These are phyloP conservation scores for Melieria crassipennis DNA, from an alignment of 2,888 invertebrate genomes.

Conservation along the genomic window DNA sequence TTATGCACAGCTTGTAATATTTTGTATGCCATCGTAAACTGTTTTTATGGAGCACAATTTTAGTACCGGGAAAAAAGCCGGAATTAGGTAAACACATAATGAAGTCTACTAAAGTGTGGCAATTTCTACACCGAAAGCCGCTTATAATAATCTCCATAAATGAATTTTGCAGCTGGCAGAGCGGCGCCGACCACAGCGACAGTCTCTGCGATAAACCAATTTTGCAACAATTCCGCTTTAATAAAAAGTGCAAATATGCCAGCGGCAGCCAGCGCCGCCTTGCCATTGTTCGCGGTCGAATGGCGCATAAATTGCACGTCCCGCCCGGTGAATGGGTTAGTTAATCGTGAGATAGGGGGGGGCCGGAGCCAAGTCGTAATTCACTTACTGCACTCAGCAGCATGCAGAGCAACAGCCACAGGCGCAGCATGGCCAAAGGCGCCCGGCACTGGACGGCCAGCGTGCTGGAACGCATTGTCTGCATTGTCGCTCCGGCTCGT, in stretches of 20 bases:
- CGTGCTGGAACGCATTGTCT: too few relatives aligned
- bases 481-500: too few relatives aligned
- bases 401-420: constrained; percentile 57
- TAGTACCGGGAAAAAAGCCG: too few relatives aligned
- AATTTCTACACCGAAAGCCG: not conserved
- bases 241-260: constrained; percentile 7
- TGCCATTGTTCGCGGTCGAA: too few relatives aligned
- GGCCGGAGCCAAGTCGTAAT: not conserved
- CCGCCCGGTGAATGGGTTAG: too few relatives aligned
- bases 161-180: not conserved
- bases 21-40: too few relatives aligned
- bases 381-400: constrained; percentile 61
- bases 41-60: too few relatives aligned
- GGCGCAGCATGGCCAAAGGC: constrained; percentile 42
- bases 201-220: constrained; percentile 13
- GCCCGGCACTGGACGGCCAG: not conserved
- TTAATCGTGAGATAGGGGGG: too few relatives aligned
- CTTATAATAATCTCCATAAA: constrained; percentile 10
- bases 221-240: constrained; percentile 21
- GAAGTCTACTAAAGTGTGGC: too few relatives aligned
- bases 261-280: not conserved
- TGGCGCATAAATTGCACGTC: too few relatives aligned
- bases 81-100: too few relatives aligned
- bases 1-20: too few relatives aligned
- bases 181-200: not conserved